A percentile compares a stretch with the other conserved stretches of the same genome.
phyloP scores from a whole-genome alignment of 2,888 invertebrate genomes.

The Bugulina stolonifera region DNA sequence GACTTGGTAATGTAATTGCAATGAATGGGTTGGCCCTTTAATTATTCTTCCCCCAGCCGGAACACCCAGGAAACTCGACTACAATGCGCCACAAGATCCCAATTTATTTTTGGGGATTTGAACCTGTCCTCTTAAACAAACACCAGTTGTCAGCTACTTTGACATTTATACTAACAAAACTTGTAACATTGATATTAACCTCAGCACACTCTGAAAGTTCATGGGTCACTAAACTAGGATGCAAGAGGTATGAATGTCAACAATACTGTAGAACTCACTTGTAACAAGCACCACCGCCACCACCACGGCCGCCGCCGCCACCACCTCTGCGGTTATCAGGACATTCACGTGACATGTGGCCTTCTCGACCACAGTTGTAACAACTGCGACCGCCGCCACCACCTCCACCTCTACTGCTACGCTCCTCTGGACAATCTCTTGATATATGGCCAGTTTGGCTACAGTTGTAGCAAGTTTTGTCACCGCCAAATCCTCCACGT shows the following conservation, averaged over 20 bases:
- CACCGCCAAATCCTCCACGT: not conserved
- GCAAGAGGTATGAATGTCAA: not conserved
- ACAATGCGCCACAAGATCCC: no score
- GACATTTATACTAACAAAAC: no score
- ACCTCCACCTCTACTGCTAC: not conserved
- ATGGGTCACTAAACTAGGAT: no score
- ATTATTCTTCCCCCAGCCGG: no score
- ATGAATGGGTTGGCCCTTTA: no score
- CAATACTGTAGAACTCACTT: slow-evolving; percentile 1
- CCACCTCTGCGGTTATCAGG: not conserved
- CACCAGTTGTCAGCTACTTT: no score
- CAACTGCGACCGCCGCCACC: slow-evolving; percentile 2
- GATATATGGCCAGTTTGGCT: not conserved
- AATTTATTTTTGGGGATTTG: no score
- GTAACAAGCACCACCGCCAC: not conserved
- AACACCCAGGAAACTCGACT: no score
- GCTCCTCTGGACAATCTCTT: slow-evolving; percentile 3
- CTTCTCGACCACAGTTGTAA: slow-evolving; percentile 24
- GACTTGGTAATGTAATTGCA: no score
- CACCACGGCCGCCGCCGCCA: not conserved
- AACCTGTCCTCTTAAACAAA: no score
- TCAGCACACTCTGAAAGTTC: no score
- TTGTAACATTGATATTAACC: no score
- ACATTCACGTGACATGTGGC: slow-evolving; percentile 15
- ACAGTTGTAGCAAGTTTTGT: not conserved